Evolutionary conservation across 2,888 invertebrate genomes (phyloP).

Genomic region (Drosophila anomalata): DNA sequence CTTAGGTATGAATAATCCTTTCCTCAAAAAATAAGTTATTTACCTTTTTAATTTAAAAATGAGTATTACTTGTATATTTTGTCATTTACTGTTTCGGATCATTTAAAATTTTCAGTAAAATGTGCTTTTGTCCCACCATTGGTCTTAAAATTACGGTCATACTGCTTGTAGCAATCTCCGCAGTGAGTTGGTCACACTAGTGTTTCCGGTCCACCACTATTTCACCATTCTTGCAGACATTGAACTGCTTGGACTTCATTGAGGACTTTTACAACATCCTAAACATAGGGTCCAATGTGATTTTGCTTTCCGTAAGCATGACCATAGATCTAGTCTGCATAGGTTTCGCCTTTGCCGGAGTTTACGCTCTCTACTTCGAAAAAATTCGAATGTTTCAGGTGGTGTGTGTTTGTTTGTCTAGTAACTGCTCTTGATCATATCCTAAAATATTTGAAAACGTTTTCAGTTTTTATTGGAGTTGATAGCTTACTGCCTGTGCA

Average conservation of each 20-base stretch:
- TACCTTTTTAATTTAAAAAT: neutral
- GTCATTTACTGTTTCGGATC: neutral
- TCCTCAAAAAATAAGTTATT: too few relatives aligned
- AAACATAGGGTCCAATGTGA: too few relatives aligned
- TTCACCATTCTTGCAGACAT: neutral
- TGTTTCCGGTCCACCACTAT: neutral
- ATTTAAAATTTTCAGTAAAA: neutral
- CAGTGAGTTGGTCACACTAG: neutral
- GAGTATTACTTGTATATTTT: neutral
- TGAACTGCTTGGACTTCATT: neutral
- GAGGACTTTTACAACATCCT: neutral
- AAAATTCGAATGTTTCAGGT: slow-evolving; percentile 17
- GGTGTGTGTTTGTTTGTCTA: slow-evolving; percentile 23
- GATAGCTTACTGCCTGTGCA: slow-evolving; percentile 22
- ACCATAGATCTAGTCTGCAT: neutral
- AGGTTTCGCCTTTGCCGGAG: neutral
- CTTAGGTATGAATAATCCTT: neutral
- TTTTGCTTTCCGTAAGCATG: neutral
- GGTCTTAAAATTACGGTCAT: neutral
- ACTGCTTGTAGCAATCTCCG: neutral
- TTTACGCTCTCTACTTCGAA: slow-evolving; percentile 1
- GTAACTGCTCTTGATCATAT: neutral
- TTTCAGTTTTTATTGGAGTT: slow-evolving; percentile 31
- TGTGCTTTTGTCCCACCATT: slow-evolving; percentile 1
- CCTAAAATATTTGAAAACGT: neutral